Evolutionary conservation across 1,140 invertebrate genomes (phyloP).

Genomic region (Penaeus vannamei): DNA sequence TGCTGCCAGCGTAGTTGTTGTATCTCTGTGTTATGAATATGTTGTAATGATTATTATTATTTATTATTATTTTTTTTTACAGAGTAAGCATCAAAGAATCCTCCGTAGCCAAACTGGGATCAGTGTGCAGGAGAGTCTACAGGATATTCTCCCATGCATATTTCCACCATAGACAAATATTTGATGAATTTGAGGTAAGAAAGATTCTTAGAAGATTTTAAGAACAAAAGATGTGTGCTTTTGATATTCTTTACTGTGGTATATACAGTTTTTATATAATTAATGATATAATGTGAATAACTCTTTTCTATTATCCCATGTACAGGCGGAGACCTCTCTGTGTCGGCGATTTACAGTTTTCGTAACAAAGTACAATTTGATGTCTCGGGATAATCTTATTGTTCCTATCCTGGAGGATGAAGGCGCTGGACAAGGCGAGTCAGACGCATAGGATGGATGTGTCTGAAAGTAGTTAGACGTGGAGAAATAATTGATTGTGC

Average conservation of each 20-base stretch:
- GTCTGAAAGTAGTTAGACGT: not conserved
- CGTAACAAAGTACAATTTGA: conserved; percentile 98
- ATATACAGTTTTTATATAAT: not conserved
- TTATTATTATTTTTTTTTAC: conserved; percentile 70
- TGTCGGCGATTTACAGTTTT: conserved; percentile 98
- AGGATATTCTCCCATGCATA: conserved; percentile 99
- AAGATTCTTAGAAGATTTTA: not conserved
- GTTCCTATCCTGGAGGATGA: conserved; percentile 88
- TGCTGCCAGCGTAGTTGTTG: too few relatives aligned
- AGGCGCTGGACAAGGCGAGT: conserved; percentile 57
- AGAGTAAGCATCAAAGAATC: conserved; percentile 99
- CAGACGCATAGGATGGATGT: conserved; percentile 49
- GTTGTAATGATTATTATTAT: not conserved
- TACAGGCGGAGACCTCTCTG: conserved; percentile 89
- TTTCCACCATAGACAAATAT: conserved; percentile 96
- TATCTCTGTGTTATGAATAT: not conserved
- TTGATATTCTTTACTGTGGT: not conserved
- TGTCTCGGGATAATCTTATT: conserved; percentile 98
- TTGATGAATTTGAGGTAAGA: conserved; percentile 94
- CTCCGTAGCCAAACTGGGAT: conserved; percentile 97
- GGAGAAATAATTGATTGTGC: conserved; percentile 1
- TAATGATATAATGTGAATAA: not conserved
- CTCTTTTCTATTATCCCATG: conserved; percentile 60
- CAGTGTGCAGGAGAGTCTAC: conserved; percentile 97
- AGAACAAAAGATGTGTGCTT: not conserved